Evolutionary conservation across 1,140 invertebrate species (phyloP).

Genomic region (Drosophila insularis): DNA sequence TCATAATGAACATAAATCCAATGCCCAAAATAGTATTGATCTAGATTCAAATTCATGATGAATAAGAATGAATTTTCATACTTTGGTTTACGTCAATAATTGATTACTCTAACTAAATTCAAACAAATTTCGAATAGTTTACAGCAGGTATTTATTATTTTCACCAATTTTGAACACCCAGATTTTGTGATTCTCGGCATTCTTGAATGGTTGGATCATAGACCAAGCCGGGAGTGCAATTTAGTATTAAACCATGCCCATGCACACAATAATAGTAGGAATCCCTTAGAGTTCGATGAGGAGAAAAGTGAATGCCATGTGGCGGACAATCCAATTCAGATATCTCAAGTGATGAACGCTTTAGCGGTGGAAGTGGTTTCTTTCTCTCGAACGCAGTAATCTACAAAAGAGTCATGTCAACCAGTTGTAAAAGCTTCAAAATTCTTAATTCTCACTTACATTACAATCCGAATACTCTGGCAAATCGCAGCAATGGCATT

Average conservation of each 20-base stretch:
- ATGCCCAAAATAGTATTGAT: no score
- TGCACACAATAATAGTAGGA: slow-evolving; percentile 67
- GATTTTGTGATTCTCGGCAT: slow-evolving; percentile 54
- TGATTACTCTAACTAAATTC: no score
- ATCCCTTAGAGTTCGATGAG: slow-evolving; percentile 51
- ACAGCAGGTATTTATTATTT: no score
- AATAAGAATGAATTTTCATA: no score
- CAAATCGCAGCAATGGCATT: slow-evolving; percentile 69
- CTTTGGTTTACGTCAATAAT: no score
- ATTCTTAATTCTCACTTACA: slow-evolving; percentile 25
- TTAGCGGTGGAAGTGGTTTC: slow-evolving; percentile 31
- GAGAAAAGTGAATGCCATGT: slow-evolving; percentile 54
- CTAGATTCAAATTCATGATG: no score
- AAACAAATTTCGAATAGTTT: no score
- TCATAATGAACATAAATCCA: no score
- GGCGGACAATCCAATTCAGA: slow-evolving; percentile 52
- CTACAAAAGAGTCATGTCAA: slow-evolving; percentile 24
- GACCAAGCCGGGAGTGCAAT: slow-evolving; percentile 67
- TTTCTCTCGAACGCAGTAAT: slow-evolving; percentile 30
- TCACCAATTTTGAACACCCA: not conserved
- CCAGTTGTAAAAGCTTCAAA: no score
- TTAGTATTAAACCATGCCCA: slow-evolving; percentile 62
- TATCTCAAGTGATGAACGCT: slow-evolving; percentile 24
- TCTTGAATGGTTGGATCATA: slow-evolving; percentile 56
- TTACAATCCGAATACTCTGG: slow-evolving; percentile 50